Conservation (phyloP, 2,888 invertebrate species). For the Trichogramma evanescens region DNA sequence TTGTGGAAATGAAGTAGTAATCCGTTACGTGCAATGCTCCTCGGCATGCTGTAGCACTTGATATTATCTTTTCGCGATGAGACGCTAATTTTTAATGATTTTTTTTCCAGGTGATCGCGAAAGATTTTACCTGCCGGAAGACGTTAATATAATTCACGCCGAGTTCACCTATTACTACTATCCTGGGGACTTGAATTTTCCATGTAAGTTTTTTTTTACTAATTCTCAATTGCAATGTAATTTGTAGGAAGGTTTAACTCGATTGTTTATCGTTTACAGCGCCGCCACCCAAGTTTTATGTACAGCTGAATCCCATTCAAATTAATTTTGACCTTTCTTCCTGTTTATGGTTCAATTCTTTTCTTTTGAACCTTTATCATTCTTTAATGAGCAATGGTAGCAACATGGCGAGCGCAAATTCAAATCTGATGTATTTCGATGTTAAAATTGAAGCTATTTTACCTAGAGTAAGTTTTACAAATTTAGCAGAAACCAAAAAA, state of each 20-base stretch:
- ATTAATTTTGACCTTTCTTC: conserved; percentile 82
- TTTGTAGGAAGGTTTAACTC: conserved; percentile 9
- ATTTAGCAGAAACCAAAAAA: not conserved
- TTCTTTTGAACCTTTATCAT: conserved; percentile 79
- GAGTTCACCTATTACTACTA: conserved; percentile 96
- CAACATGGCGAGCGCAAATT: conserved; percentile 33
- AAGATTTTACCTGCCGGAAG: conserved; percentile 78
- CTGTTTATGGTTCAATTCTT: conserved; percentile 88
- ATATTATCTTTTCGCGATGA: no score
- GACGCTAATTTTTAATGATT: not conserved
- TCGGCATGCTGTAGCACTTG: no score
- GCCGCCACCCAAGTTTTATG: conserved; percentile 87
- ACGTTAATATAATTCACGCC: conserved; percentile 87
- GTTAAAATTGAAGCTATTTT: conserved; percentile 87
- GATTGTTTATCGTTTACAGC: conserved; percentile 56
- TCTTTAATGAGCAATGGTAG: conserved; percentile 55
- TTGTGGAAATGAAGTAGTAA: no score
- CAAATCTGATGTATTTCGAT: conserved; percentile 64
- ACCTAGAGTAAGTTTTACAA: conserved; percentile 64
- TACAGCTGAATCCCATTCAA: conserved; percentile 84
- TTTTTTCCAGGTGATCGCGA: conserved; percentile 60
- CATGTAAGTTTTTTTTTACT: conserved; percentile 57
- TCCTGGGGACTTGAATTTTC: conserved; percentile 82
- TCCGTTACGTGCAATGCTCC: no score
- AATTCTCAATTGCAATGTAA: not conserved